Evolutionary conservation across 2,797 vertebrate species (phyloP), one percentile per base, ranked within the genome.

Genomic region (Gadopsis marmoratus): DNA sequence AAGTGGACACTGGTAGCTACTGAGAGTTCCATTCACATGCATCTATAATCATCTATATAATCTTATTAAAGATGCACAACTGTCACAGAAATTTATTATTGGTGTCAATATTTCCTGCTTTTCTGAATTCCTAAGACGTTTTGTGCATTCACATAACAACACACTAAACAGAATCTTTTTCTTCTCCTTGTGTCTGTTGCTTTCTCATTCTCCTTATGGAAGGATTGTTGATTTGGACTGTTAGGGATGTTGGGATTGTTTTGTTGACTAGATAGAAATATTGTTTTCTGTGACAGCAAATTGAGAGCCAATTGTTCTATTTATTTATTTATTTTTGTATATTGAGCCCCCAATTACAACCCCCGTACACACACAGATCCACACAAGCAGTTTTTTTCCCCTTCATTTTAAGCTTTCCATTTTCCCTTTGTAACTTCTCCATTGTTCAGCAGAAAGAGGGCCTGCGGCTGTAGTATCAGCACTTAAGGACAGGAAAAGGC

Each of bases 401-500:
- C n/a, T 71, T 62, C 1, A 51, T 53, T 65, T 74, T 26, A 55
- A 13, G 48, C 26, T 65, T 51, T 23, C 6, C 7, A 3, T 67
- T 53, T 75, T 55, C 41, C 3, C 50, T 33, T 45, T 12, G 69
- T 53, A 63, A 11, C 12, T 50, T 41, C 21, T 26, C 23, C 50
- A 41, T 50, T 81, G 63, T 78, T 68, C 11, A 56, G 13, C 35
- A 29, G 31, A 56, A 51, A 54, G 12, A 62, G 29, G 9, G n/a
- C 2, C 63, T 35, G 21, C 0, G 5, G 71, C 63, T 56, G 17
- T 53, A 45, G 47, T 54, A 58, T 63, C 9, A 55, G 58, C 61
- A 76, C 55, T 78, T 66, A 35, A 60, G 29, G 64, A 72, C 23
- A 67, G 23, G 54, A 71, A 78, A 79, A 67, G 13, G 59, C 63